phyloP scores from a whole-genome alignment of 2,797 vertebrate genomes.

The Semotilus atromaculatus region DNA sequence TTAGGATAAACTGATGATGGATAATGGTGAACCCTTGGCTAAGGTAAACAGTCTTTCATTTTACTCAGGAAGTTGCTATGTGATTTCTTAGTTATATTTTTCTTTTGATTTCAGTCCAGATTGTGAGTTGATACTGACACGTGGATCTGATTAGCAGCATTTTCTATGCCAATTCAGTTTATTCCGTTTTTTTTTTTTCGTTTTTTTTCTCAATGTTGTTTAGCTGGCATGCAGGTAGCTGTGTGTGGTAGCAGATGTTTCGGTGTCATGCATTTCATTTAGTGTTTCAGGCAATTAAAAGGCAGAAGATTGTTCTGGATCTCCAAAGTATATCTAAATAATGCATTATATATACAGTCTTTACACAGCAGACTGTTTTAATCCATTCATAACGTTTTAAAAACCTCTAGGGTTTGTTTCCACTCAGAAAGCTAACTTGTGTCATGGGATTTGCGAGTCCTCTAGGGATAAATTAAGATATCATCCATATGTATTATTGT shows the following conservation, averaged over 20 bases:
- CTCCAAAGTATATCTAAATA: neutral
- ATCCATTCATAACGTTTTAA: neutral
- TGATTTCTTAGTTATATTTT: constrained; percentile 17
- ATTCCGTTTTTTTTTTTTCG: constrained; percentile 26
- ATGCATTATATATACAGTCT: constrained; percentile 1
- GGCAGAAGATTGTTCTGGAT: neutral
- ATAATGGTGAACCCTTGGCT: constrained; percentile 29
- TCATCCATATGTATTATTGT: constrained; percentile 40
- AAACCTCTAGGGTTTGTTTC: constrained; percentile 1
- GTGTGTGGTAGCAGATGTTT: constrained; percentile 38
- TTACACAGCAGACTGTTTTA: neutral
- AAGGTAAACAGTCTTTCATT: constrained; percentile 23
- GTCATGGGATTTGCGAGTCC: constrained; percentile 4
- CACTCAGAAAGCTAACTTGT: neutral
- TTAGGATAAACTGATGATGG: constrained; percentile 47
- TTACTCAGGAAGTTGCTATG: neutral
- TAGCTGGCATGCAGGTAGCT: constrained; percentile 29
- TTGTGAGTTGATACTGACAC: constrained; percentile 24
- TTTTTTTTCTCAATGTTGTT: neutral
- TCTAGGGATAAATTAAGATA: constrained; percentile 31
- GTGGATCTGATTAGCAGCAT: constrained; percentile 39
- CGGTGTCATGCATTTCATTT: constrained; percentile 31
- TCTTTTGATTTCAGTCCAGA: constrained; percentile 22
- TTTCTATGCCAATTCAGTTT: constrained; percentile 19
- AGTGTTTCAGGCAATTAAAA: constrained; percentile 7